phyloP scores from a whole-genome alignment of 2,113 vertebrate genomes.

The Tragulus kanchil region DNA sequence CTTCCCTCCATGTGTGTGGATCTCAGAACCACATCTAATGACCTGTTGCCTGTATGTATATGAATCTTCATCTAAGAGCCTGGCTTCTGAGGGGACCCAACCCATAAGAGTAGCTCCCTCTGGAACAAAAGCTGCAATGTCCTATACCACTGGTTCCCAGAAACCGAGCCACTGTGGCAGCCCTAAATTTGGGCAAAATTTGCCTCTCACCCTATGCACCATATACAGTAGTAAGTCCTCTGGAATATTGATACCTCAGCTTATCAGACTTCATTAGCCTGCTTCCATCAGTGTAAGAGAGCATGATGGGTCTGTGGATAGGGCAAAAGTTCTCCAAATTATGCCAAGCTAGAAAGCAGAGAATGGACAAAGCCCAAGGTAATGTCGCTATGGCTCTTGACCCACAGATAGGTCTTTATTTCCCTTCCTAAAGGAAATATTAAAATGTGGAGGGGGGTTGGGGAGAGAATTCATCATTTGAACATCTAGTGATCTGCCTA shows the following conservation, averaged over 20 bases:
- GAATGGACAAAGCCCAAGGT: not conserved
- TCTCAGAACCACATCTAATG: not conserved
- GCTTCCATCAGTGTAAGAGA: not conserved
- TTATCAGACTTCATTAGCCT: too few species aligned
- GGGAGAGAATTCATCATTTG: not conserved
- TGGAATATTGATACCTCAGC: not conserved
- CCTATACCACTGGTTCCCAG: not conserved
- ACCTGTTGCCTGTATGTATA: not conserved
- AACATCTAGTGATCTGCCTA: not conserved
- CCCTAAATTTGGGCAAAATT: not conserved
- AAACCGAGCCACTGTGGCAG: not conserved
- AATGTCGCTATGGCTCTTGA: not conserved
- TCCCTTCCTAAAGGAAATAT: not conserved
- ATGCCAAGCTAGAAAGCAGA: not conserved
- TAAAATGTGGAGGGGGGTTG: not conserved
- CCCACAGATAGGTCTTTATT: not conserved
- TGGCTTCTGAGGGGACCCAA: not conserved
- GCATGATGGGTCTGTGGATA: rapidly evolving
- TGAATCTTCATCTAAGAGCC: not conserved
- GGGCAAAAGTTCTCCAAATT: not conserved
- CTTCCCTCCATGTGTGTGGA: not conserved
- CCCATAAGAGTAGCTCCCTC: not conserved
- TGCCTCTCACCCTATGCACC: not conserved
- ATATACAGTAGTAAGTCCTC: not conserved
- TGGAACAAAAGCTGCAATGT: not conserved